Percentiles rank a stretch among this genome's conserved stretches.
Evolutionary conservation across 2,888 invertebrate species (phyloP).

Genomic region (Mycalesis mineus): DNA sequence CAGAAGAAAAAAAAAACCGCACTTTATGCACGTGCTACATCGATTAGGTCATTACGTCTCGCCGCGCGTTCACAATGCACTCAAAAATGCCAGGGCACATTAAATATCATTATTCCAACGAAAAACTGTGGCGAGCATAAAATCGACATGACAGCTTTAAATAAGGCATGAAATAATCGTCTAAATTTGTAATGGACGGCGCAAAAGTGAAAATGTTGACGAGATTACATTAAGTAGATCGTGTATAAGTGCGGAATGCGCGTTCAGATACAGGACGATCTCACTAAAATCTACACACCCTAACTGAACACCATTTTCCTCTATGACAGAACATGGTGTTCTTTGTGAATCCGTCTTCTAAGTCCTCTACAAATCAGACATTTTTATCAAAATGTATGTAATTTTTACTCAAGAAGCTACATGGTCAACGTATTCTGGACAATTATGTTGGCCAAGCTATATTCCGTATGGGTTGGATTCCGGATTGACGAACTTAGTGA

Average conservation of each 20-base stretch:
- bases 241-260: not conserved
- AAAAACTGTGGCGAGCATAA: slow-evolving; percentile 5
- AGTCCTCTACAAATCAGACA: too few relatives aligned
- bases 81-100: not conserved
- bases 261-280: too few relatives aligned
- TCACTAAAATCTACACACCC: too few relatives aligned
- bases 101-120: slow-evolving; percentile 6
- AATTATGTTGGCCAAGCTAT: too few relatives aligned
- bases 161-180: slow-evolving; percentile 18
- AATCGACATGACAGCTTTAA: slow-evolving; percentile 18
- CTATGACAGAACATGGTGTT: too few relatives aligned
- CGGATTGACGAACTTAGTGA: too few relatives aligned
- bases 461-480: too few relatives aligned
- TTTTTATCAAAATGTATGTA: too few relatives aligned
- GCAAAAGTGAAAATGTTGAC: slow-evolving; percentile 3
- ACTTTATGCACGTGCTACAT: not conserved
- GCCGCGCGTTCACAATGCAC: slow-evolving; percentile 2
- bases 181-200: slow-evolving; percentile 14
- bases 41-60: slow-evolving; percentile 6
- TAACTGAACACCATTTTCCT: too few relatives aligned
- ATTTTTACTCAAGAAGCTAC: too few relatives aligned
- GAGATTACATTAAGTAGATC: slow-evolving; percentile 2
- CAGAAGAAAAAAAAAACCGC: not conserved
- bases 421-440: too few relatives aligned
- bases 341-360: too few relatives aligned